Evolutionary conservation across 2,797 vertebrate genomes (phyloP).

Genomic region (Xyrichtys novacula): DNA sequence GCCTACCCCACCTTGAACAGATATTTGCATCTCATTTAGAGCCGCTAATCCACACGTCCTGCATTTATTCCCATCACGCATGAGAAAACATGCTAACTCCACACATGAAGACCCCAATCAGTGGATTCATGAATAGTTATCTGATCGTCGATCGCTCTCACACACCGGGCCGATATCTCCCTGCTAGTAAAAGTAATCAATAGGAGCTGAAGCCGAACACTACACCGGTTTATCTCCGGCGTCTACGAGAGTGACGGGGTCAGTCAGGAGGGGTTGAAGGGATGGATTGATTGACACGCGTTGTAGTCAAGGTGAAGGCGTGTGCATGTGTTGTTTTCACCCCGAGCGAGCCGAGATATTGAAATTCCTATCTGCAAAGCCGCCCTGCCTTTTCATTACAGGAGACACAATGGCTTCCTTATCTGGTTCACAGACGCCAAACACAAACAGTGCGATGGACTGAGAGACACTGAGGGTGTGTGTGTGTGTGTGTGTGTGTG

Average conservation of each 20-base stretch:
- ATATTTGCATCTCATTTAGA: neutral
- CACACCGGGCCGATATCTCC: neutral
- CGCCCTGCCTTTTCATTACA: constrained; percentile 60
- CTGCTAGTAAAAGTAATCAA: constrained; percentile 23
- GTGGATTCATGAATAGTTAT: constrained; percentile 8
- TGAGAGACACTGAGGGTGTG: constrained; percentile 17
- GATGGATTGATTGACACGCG: constrained; percentile 44
- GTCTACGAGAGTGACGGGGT: neutral
- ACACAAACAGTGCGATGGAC: constrained; percentile 41
- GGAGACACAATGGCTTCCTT: constrained; percentile 64
- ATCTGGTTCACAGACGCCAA: constrained; percentile 54
- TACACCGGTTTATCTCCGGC: constrained; percentile 17
- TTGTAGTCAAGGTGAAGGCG: constrained; percentile 45
- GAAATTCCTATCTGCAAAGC: constrained; percentile 55
- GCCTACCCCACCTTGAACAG: too few species aligned
- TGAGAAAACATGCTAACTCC: neutral
- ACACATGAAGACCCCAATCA: neutral
- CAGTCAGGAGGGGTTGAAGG: neutral
- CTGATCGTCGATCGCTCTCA: constrained; percentile 8
- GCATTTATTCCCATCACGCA: neutral
- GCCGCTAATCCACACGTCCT: neutral
- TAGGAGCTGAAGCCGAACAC: constrained; percentile 3
- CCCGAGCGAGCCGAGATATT: constrained; percentile 36
- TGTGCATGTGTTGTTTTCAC: constrained; percentile 8
- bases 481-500: constrained; percentile 17